Percentiles rank a stretch among this genome's conserved stretches.
phyloP scores from a whole-genome alignment of 2,888 invertebrate species.

The Scrobipalpa costella region DNA sequence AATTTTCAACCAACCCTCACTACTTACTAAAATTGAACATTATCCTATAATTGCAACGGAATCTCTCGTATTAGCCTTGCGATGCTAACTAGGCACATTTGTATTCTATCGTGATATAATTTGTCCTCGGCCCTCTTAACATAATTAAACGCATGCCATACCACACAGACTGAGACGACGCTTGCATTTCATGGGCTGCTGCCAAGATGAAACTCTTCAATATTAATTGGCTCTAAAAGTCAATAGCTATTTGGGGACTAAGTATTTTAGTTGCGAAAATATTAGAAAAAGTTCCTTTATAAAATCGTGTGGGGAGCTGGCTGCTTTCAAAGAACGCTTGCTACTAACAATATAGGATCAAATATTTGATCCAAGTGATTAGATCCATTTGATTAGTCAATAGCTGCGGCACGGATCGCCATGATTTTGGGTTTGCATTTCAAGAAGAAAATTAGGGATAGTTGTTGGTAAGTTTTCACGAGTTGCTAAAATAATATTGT shows the following conservation, averaged over 20 bases:
- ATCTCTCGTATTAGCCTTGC: not conserved
- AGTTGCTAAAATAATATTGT: no score
- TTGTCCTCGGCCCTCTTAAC: constrained; percentile 14
- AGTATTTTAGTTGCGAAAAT: not conserved
- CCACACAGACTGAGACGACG: not conserved
- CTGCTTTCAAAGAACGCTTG: no score
- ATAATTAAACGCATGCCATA: constrained; percentile 14
- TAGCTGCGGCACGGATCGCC: no score
- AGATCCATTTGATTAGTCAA: no score
- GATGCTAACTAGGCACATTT: constrained; percentile 8
- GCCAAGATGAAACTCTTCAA: constrained; percentile 16
- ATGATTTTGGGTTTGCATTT: no score
- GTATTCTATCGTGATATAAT: constrained; percentile 10
- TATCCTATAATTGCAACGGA: not conserved
- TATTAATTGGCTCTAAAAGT: constrained; percentile 6
- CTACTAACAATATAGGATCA: no score
- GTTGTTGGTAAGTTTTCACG: no score
- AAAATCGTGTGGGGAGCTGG: no score
- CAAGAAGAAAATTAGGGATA: no score
- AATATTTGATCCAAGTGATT: no score
- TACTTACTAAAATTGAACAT: not conserved
- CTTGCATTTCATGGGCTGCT: constrained; percentile 6
- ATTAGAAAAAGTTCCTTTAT: no score
- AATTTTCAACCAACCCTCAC: no score
- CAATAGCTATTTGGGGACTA: not conserved